Evolutionary conservation across 2,797 vertebrate species (phyloP).

Genomic region (Allobates femoralis): DNA sequence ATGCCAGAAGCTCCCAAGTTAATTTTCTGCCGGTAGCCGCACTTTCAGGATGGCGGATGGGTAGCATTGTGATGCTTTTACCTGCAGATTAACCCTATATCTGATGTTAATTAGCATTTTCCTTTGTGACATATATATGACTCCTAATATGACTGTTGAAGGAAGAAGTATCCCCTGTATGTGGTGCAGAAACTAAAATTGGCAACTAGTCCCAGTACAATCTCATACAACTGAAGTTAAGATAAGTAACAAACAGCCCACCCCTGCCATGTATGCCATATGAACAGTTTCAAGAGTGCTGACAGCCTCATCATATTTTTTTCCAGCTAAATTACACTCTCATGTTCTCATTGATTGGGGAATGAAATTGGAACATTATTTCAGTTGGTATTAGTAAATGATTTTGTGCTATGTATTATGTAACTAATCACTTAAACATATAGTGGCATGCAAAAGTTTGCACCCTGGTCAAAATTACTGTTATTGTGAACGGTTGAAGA

Average conservation of each 20-base stretch:
- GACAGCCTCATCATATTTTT: too few relatives aligned
- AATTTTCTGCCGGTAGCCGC: too few relatives aligned
- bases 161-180: background rate
- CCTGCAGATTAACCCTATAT: too few relatives aligned
- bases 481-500: too few relatives aligned
- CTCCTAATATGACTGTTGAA: background rate
- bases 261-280: background rate
- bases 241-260: conserved; percentile 19
- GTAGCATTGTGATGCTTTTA: too few relatives aligned
- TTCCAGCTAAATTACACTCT: background rate
- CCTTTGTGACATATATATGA: background rate
- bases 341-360: background rate
- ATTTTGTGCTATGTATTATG: background rate
- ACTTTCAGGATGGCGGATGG: too few relatives aligned
- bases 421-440: background rate
- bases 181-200: conserved; percentile 16
- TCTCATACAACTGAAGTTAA: conserved; percentile 1
- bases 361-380: background rate
- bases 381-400: background rate
- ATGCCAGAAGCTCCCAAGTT: too few relatives aligned
- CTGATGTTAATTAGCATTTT: too few relatives aligned
- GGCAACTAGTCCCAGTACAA: background rate
- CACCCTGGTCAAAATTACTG: too few relatives aligned
- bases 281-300: background rate
- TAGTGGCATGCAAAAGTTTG: too few relatives aligned